These are phyloP conservation scores for Drosophila nr. fundita DNA, from an alignment of 2,888 invertebrate species.

Conservation along the genomic window DNA sequence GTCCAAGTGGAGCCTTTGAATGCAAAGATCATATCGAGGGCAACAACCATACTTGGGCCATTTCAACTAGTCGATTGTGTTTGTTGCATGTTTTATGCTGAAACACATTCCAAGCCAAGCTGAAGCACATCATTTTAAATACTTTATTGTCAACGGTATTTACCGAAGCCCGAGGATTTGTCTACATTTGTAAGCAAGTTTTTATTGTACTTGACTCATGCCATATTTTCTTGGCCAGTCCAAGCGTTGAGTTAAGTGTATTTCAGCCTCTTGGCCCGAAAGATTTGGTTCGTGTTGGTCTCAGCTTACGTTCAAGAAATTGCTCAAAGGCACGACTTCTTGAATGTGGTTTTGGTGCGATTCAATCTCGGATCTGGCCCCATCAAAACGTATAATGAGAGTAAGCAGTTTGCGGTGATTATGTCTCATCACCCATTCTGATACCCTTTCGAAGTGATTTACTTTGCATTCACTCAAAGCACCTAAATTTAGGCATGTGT, in stretches of 20 bases:
- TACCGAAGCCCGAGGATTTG: not conserved
- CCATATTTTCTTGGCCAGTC: not conserved
- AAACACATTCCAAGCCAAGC: too few species aligned
- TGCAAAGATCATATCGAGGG: slow-evolving; percentile 65
- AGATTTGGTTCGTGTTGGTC: not conserved
- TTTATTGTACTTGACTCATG: not conserved
- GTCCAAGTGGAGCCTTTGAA: slow-evolving; percentile 56
- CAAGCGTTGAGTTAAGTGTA: slow-evolving; percentile 2
- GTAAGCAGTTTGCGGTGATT: not conserved
- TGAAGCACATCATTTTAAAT: too few species aligned
- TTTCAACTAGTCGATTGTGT: not conserved
- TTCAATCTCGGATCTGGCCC: not conserved
- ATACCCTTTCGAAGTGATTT: slow-evolving; percentile 15
- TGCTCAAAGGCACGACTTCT: not conserved
- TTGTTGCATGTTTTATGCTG: not conserved
- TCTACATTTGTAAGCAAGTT: not conserved
- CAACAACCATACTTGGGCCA: slow-evolving; percentile 7
- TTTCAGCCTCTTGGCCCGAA: slow-evolving; percentile 6
- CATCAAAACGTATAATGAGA: not conserved
- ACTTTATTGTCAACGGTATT: not conserved
- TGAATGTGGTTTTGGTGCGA: not conserved
- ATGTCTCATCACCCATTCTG: slow-evolving; percentile 1
- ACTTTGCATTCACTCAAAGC: slow-evolving; percentile 27
- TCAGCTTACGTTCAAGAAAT: not conserved
- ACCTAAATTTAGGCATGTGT: not conserved